Base-by-base conservation (phyloP, 92 coral and sea anemone species). In the Nematostella vectensis region DNA sequence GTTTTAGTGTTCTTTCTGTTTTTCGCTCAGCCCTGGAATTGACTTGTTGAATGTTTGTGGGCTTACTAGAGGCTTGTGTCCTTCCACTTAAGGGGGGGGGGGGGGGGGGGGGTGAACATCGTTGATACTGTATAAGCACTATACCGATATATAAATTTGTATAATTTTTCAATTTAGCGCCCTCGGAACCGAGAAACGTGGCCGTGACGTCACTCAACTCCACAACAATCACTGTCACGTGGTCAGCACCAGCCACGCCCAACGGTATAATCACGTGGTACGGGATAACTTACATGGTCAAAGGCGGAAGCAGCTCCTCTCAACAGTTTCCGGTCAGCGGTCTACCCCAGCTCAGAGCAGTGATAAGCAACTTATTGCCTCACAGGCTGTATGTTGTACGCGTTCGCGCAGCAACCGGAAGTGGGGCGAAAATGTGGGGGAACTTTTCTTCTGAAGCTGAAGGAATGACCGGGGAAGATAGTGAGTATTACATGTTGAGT, bases 341-440 rank as follows among this genome's bases (percentile, higher is more conserved):
- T 43, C 28, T 67, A 52, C 44, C 63, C 19, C 53, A 53, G 25
- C 70, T 67, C 48, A 19, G 29, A 27, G 25, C 47, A 3, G 37
- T 67, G 54, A 45, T 86, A 50, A 64, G 25, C 51, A 59, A 65
- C 2, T 64, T 91, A 19, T 58, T 20, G 52, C 74, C 82, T 11
- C 86, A 60, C 29, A 91, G 85, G 39, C 63, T 49, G 45, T 91
- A 91, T 66, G 61, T 40, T 37, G 70, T 82, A 25, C 83, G 79
- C 57, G 56, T 82, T 6, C 83, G 83, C 29, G 93, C 93, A 17
- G 84, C 96, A 28, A 91, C 93, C 25, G 78, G 73, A 21, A 42
- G 17, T 4, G 31, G 52, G 15, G 31, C 47, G 39, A 29, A 42
- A 55, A 38, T 48, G 48, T 91, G 98, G 98, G 98, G 98, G 26